phyloP scores from a whole-genome alignment of 2,797 vertebrate genomes.

The Diceros bicornis region DNA sequence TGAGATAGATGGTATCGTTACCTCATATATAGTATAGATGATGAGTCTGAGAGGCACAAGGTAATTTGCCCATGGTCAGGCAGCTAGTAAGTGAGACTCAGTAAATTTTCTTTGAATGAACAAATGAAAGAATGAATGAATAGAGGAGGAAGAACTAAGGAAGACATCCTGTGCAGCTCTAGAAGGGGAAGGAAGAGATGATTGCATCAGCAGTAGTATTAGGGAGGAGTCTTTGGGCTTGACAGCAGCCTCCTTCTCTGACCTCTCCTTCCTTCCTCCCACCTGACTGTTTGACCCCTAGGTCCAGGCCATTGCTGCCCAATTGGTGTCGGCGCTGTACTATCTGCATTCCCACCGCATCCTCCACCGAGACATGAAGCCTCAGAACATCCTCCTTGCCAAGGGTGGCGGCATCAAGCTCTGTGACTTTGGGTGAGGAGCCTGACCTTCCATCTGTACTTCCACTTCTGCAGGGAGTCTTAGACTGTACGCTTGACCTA shows the following conservation, averaged over 20 bases:
- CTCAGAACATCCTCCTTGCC: slow-evolving; percentile 97
- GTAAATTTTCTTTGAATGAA: slow-evolving; percentile 32
- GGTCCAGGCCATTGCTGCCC: slow-evolving; percentile 96
- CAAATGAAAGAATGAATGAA: background rate
- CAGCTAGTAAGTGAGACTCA: background rate
- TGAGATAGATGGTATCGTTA: background rate
- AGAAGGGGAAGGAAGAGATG: background rate
- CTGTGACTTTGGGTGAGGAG: slow-evolving; percentile 97
- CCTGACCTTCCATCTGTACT: background rate
- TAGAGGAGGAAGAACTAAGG: background rate
- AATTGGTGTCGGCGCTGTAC: slow-evolving; percentile 97
- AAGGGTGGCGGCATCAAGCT: slow-evolving; percentile 97
- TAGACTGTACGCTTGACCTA: background rate
- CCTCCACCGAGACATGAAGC: slow-evolving; percentile 99
- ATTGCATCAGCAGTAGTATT: background rate
- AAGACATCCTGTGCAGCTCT: background rate
- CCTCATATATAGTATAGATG: no score
- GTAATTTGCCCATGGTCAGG: background rate
- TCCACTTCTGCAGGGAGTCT: background rate
- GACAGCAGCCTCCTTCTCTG: background rate
- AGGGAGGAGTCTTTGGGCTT: background rate
- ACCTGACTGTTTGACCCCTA: slow-evolving; percentile 73
- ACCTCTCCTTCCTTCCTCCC: background rate
- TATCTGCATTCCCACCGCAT: slow-evolving; percentile 99
- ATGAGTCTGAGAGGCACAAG: background rate